These are phyloP conservation scores for Tanypteryx hageni DNA, from an alignment of 2,888 invertebrate species.

Conservation along the genomic window DNA sequence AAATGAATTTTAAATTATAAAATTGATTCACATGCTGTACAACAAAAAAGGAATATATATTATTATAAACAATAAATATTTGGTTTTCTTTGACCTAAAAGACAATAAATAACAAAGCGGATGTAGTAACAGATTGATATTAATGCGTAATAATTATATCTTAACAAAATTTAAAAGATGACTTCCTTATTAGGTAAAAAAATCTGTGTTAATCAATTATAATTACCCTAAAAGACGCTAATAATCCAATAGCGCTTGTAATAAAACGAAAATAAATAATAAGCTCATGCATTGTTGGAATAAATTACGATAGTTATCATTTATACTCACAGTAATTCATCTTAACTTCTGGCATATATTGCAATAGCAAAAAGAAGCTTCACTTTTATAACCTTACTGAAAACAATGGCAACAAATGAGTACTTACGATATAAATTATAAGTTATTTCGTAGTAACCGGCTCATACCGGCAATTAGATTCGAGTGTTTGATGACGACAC, in stretches of 20 bases:
- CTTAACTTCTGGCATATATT: background rate
- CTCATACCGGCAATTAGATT: slow-evolving; percentile 9
- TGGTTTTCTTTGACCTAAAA: background rate
- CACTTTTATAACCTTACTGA: background rate
- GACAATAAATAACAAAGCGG: background rate
- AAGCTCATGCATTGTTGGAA: background rate
- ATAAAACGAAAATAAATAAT: background rate
- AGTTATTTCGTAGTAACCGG: background rate
- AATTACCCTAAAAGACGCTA: no score
- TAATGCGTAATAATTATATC: no score
- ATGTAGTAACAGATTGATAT: no score
- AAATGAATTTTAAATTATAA: background rate
- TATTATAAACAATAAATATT: background rate
- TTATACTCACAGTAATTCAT: background rate
- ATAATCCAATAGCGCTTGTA: no score
- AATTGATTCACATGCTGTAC: background rate
- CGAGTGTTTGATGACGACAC: background rate
- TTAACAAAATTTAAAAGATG: no score
- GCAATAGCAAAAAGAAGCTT: background rate
- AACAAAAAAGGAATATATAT: background rate
- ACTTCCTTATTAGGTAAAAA: no score
- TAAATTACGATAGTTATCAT: background rate
- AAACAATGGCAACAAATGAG: background rate
- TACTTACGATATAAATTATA: background rate
- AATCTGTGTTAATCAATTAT: no score